These are phyloP conservation scores for Nipponia nippon DNA, from an alignment of 2,113 vertebrate genomes.

Conservation along the genomic window DNA sequence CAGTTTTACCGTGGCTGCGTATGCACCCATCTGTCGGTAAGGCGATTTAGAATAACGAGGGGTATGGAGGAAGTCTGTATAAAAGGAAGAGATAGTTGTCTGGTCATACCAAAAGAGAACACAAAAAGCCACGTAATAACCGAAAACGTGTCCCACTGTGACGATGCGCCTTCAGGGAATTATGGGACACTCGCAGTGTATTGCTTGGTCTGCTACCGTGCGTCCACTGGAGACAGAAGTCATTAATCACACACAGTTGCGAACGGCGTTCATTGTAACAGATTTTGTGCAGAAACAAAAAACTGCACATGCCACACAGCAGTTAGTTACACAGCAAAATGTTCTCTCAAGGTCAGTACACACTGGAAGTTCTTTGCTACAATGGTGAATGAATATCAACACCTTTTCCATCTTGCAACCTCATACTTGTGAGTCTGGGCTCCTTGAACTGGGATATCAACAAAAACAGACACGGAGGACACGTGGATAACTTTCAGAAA, in stretches of 20 bases:
- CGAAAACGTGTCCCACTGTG: neutral
- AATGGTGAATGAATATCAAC: neutral
- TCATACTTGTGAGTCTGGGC: neutral
- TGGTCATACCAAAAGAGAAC: neutral
- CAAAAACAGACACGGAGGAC: neutral
- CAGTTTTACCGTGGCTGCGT: neutral
- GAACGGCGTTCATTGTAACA: neutral
- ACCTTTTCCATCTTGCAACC: neutral
- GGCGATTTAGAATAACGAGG: neutral
- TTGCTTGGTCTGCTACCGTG: neutral
- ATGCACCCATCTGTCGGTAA: neutral
- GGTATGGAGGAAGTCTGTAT: neutral
- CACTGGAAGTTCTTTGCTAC: neutral
- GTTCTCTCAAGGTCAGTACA: neutral
- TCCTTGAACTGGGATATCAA: neutral
- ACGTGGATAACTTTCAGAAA: neutral
- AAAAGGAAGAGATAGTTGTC: neutral
- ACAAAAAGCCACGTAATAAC: neutral
- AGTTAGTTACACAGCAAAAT: neutral
- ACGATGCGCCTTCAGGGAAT: neutral
- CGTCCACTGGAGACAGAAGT: neutral
- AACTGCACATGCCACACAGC: neutral
- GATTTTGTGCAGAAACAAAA: neutral
- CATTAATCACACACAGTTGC: conserved; percentile 9
- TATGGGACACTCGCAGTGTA: neutral